A percentile compares a stretch with the other conserved stretches of the same genome.
Conservation (phyloP, 2,113 vertebrate species). For the Apistogramma diplotaenia region DNA sequence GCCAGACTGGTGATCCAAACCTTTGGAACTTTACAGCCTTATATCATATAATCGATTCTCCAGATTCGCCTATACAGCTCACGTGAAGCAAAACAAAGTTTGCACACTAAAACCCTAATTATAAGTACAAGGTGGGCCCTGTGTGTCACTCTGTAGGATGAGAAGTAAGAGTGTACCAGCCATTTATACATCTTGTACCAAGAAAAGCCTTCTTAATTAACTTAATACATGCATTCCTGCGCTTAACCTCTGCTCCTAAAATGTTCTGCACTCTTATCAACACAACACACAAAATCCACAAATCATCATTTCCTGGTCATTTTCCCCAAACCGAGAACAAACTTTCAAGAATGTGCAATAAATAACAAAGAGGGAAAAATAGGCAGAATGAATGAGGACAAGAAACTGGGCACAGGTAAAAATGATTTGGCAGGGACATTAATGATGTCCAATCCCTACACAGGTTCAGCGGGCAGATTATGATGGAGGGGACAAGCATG, state of each 20-base stretch:
- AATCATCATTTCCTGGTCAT: slow-evolving; percentile 21
- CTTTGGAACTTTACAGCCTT: slow-evolving; percentile 5
- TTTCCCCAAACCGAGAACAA: slow-evolving; percentile 36
- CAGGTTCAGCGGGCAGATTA: slow-evolving; percentile 56
- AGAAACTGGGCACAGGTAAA: slow-evolving; percentile 66
- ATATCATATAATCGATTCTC: too few relatives aligned
- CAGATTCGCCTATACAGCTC: neutral
- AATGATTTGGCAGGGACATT: slow-evolving; percentile 63
- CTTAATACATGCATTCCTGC: neutral
- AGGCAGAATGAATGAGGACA: slow-evolving; percentile 46
- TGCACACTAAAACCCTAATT: neutral
- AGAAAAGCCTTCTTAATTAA: neutral
- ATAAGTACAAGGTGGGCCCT: neutral
- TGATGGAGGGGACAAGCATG: slow-evolving; percentile 62
- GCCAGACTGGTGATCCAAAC: neutral
- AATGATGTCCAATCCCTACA: slow-evolving; percentile 62
- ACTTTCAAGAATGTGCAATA: slow-evolving; percentile 51
- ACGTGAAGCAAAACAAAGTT: neutral
- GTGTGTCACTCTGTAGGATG: neutral
- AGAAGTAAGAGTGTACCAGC: neutral
- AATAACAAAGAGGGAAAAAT: slow-evolving; percentile 28
- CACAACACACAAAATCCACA: slow-evolving; percentile 30
- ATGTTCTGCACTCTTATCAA: slow-evolving; percentile 13
- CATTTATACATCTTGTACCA: neutral
- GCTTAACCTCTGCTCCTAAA: slow-evolving; percentile 16